phyloP scores from a whole-genome alignment of 2,113 vertebrate species.

The Bostrychus sinensis region DNA sequence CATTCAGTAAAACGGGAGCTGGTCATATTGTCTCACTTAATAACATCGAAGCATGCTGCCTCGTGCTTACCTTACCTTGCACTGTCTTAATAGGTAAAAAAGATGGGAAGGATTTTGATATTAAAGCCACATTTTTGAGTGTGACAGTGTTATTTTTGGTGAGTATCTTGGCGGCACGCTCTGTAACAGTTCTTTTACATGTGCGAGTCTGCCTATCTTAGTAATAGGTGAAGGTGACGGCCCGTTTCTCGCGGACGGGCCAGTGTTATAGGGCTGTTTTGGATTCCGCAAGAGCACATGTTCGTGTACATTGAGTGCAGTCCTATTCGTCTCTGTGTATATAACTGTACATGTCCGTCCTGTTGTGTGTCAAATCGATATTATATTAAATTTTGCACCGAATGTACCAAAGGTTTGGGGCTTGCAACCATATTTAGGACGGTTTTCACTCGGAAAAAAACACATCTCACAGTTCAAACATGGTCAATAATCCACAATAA shows the following conservation, averaged over 20 bases:
- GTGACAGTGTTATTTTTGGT: constrained; percentile 41
- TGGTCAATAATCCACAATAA: neutral
- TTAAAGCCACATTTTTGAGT: neutral
- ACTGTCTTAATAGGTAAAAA: constrained; percentile 38
- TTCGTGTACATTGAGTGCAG: constrained; percentile 62
- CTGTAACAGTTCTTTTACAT: constrained; percentile 50
- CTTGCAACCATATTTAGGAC: constrained; percentile 66
- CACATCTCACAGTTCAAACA: constrained; percentile 26
- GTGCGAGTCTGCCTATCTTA: constrained; percentile 63
- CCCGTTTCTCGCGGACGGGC: constrained; percentile 42
- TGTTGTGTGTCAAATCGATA: constrained; percentile 69
- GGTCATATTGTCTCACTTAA: constrained; percentile 33
- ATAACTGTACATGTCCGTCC: constrained; percentile 74
- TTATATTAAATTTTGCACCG: constrained; percentile 76
- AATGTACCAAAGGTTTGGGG: constrained; percentile 80
- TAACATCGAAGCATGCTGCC: constrained; percentile 43
- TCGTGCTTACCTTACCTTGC: constrained; percentile 52
- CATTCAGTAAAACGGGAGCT: constrained; percentile 48
- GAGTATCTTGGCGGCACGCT: constrained; percentile 60
- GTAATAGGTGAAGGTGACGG: constrained; percentile 54
- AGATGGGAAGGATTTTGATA: neutral
- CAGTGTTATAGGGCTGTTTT: constrained; percentile 66
- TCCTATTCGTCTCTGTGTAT: constrained; percentile 74
- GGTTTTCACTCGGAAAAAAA: constrained; percentile 53
- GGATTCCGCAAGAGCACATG: constrained; percentile 64